Percentiles rank a stretch among this genome's conserved stretches.
These are phyloP conservation scores for Scrobipalpa atriplicella DNA, from an alignment of 2,888 invertebrate species.

Conservation along the genomic window DNA sequence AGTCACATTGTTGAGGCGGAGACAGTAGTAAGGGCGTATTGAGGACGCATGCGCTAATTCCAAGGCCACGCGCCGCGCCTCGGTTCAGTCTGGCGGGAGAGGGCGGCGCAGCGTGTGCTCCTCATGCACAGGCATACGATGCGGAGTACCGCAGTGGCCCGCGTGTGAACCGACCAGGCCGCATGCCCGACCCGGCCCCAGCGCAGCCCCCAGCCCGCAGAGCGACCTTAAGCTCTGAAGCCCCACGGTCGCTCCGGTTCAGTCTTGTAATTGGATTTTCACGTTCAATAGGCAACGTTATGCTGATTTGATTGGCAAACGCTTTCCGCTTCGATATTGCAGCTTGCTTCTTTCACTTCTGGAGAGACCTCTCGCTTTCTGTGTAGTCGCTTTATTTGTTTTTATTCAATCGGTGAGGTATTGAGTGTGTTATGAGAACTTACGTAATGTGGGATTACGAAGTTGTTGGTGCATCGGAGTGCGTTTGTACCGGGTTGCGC, in stretches of 20 bases:
- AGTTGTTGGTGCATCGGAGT: slow-evolving; percentile 66
- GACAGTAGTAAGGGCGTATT: slow-evolving; percentile 63
- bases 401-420: slow-evolving; percentile 51
- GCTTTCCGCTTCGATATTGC: slow-evolving; percentile 77
- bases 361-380: slow-evolving; percentile 61
- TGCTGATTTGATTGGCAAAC: slow-evolving; percentile 75
- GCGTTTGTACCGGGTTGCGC: slow-evolving; percentile 58
- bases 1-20: slow-evolving; percentile 56
- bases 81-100: slow-evolving; percentile 78
- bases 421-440: slow-evolving; percentile 54
- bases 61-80: slow-evolving; percentile 77
- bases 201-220: slow-evolving; percentile 63
- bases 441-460: slow-evolving; percentile 67
- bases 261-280: slow-evolving; percentile 81
- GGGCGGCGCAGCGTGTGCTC: slow-evolving; percentile 66
- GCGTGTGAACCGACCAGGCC: slow-evolving; percentile 62
- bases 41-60: slow-evolving; percentile 70
- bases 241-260: slow-evolving; percentile 79
- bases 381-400: slow-evolving; percentile 72
- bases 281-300: slow-evolving; percentile 76
- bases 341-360: slow-evolving; percentile 73
- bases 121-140: slow-evolving; percentile 57
- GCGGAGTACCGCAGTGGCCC: slow-evolving; percentile 71
- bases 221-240: slow-evolving; percentile 73
- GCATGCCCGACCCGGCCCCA: slow-evolving; percentile 68